A percentile compares a stretch with the other conserved stretches of the same genome.
Conservation (phyloP, 1,140 invertebrate species). For the Cyphomyrmex costatus region DNA sequence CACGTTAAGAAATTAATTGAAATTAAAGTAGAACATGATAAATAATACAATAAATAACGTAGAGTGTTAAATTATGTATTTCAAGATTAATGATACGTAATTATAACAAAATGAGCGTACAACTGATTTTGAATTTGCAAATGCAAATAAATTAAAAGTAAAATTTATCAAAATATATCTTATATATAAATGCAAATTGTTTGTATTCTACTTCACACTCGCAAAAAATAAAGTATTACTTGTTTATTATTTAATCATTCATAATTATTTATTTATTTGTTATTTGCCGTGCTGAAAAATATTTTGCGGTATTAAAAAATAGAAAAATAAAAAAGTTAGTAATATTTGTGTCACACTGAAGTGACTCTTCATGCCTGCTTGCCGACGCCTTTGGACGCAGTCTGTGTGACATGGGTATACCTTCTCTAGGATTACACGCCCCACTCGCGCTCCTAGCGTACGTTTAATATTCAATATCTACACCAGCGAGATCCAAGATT, state of each 20-base stretch:
- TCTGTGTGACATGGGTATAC: not conserved
- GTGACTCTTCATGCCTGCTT: not conserved
- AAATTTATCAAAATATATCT: no score
- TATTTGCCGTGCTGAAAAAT: not conserved
- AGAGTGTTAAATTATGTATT: no score
- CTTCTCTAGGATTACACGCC: constrained; percentile 11
- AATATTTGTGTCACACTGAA: constrained; percentile 17
- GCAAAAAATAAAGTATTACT: not conserved
- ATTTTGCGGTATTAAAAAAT: not conserved
- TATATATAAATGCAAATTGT: no score
- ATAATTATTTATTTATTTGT: not conserved
- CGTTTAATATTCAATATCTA: constrained; percentile 73
- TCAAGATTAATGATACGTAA: no score
- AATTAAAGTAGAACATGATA: no score
- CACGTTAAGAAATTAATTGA: no score
- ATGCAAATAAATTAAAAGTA: no score
- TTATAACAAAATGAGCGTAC: no score
- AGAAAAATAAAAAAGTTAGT: not conserved
- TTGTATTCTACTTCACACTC: not conserved
- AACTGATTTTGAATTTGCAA: no score
- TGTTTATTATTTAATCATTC: not conserved
- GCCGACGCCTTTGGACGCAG: not conserved
- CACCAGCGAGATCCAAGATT: constrained; percentile 46
- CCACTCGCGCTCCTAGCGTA: not conserved
- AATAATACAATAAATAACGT: no score